A percentile compares a stretch with the other conserved stretches of the same genome.
phyloP scores from a whole-genome alignment of 2,888 invertebrate species.

The Nemapogon koenigi region DNA sequence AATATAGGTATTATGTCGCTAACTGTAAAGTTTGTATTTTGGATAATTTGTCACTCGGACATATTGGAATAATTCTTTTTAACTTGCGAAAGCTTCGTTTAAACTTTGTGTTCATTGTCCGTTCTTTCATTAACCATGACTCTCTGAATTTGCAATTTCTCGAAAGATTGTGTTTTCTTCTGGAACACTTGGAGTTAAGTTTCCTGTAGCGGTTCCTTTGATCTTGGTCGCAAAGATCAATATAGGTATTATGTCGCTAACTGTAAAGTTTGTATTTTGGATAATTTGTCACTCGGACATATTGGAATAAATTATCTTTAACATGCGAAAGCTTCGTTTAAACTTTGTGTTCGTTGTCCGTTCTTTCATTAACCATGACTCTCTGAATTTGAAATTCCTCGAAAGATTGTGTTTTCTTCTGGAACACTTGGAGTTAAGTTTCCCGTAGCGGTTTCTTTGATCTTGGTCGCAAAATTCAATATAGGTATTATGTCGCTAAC shows the following conservation, averaged over 20 bases:
- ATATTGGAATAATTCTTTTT: slow-evolving; percentile 96
- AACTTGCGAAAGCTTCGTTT: slow-evolving; percentile 93
- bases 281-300: slow-evolving; percentile 97
- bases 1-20: slow-evolving; percentile 90
- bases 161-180: slow-evolving; percentile 71
- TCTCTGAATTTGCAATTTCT: slow-evolving; percentile 84
- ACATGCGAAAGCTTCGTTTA: slow-evolving; percentile 95
- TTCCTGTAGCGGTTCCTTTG: slow-evolving; percentile 35
- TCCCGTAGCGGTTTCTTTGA: too few relatives aligned
- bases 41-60: slow-evolving; percentile 97
- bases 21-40: slow-evolving; percentile 98
- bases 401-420: slow-evolving; percentile 69
- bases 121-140: slow-evolving; percentile 96
- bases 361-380: slow-evolving; percentile 96
- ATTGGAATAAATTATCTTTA: too few relatives aligned
- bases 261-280: slow-evolving; percentile 97
- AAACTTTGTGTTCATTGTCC: slow-evolving; percentile 91
- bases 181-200: slow-evolving; percentile 59
- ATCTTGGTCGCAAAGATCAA: too few relatives aligned
- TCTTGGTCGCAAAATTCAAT: too few relatives aligned
- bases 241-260: slow-evolving; percentile 91
- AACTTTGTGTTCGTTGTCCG: slow-evolving; percentile 91
- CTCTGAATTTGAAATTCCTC: slow-evolving; percentile 87
- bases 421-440: too few relatives aligned
- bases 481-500: slow-evolving; percentile 90